Base-by-base conservation (phyloP, 2,797 vertebrate species). In the Tragopan temminckii region DNA sequence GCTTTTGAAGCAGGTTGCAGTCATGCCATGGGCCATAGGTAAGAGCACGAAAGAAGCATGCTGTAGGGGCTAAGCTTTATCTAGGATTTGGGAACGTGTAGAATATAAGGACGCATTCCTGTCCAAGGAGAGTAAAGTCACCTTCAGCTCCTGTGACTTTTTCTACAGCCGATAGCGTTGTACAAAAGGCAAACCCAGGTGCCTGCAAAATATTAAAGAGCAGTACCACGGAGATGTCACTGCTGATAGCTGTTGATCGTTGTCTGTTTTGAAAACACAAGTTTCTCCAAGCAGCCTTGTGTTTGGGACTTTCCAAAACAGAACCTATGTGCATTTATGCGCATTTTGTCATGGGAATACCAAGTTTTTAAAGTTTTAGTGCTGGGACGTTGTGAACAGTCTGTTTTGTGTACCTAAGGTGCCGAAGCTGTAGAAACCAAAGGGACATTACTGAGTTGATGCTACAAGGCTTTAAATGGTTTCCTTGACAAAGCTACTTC, bases 1-100 rank as follows among this genome's bases (percentile, higher is more conserved):
- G 7, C 59, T 72, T 79, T 79, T 74, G 59, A 59, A 55, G 40
- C 31, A 17, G 52, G 24, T 81, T 91, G 85, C 67, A 66, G 25
- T 42, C 27, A 5, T 0, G 0, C 48, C 20, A 6, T 4, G 29
- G 58, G 16, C 23, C 16, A 23, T 3, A 72, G 80, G 48, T 86
- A 52, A 50, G 20, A 68, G 48, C 46, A 50, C 45, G n/a, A n/a
- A n/a, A 66, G 64, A 80, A 85, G 68, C 36, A 35, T 82, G 35
- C 24, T 87, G 23, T n/a, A 25, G n/a, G 50, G n/a, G 27, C 35
- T 63, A 35, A 50, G 9, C 43, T 83, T 94, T 67, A 40, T 75
- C 62, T 52, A 13, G 67, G 55, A 88, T 69, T 46, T 63, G 55
- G 63, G 70, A 55, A 20, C 17, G 66, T 75, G 58, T 43, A 23